Evolutionary conservation across 2,888 invertebrate species (phyloP).

Genomic region (Dexiosoma caninum): DNA sequence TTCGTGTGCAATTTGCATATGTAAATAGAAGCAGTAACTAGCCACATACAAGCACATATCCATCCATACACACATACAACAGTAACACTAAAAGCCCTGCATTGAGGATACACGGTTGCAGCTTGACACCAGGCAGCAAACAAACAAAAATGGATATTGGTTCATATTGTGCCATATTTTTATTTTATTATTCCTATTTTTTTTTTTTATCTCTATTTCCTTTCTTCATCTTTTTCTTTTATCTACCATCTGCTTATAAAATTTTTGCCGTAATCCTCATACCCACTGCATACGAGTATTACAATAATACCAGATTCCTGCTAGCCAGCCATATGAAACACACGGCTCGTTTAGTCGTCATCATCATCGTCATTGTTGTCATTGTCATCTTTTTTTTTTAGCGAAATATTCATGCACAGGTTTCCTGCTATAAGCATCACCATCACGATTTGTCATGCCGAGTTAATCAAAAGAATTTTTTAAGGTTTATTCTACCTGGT

Average conservation of each 20-base stretch:
- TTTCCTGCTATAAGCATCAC: conserved; percentile 16
- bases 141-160: conserved; percentile 1
- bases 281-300: not conserved
- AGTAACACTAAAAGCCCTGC: not conserved
- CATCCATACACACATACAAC: not conserved
- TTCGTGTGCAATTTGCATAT: conserved; percentile 57
- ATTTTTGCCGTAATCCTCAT: not conserved
- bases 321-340: not conserved
- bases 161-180: not conserved
- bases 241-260: not conserved
- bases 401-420: not conserved
- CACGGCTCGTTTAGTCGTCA: not conserved
- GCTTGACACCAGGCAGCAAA: conserved; percentile 1
- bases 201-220: too few species aligned
- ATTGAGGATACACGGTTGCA: not conserved
- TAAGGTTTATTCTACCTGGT: not conserved
- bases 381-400: not conserved
- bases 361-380: not conserved
- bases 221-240: not conserved
- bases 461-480: conserved; percentile 6
- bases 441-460: conserved; percentile 16
- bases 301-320: too few species aligned
- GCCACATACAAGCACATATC: too few species aligned
- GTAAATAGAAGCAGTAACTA: conserved; percentile 41
- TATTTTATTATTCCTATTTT: not conserved